phyloP scores from a whole-genome alignment of 2,797 vertebrate genomes.

The Acomys russatus region DNA sequence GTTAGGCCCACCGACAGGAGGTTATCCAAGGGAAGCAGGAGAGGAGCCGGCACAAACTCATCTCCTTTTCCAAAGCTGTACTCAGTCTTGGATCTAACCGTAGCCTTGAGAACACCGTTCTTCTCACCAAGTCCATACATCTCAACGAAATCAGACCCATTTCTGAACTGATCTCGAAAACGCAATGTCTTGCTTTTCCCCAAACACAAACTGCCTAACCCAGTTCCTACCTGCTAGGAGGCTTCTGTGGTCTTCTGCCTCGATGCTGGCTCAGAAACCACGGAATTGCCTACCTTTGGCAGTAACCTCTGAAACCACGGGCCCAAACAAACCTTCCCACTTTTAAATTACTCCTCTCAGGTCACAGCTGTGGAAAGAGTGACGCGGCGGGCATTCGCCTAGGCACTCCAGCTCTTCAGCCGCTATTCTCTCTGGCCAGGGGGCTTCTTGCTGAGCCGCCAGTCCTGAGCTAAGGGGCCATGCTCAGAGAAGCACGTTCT shows the following conservation, averaged over 20 bases:
- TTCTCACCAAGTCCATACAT: background rate
- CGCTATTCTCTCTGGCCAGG: background rate
- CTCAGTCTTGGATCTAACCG: background rate
- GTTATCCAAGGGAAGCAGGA: background rate
- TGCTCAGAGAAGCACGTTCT: background rate
- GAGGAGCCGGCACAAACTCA: fast-evolving
- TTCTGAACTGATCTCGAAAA: background rate
- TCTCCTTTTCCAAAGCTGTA: background rate
- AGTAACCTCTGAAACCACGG: background rate
- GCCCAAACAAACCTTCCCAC: background rate
- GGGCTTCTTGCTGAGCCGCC: background rate
- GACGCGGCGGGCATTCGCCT: too few species aligned
- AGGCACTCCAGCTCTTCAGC: background rate
- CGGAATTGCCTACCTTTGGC: background rate
- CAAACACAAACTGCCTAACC: background rate
- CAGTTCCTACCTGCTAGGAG: background rate
- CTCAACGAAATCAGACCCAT: background rate
- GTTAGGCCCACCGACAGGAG: too few species aligned
- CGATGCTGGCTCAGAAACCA: background rate
- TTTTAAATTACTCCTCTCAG: background rate
- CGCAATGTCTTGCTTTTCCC: background rate
- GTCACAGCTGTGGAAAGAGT: background rate
- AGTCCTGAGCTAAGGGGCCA: background rate
- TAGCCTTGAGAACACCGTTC: background rate
- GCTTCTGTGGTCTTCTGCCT: background rate